phyloP scores from a whole-genome alignment of 2,113 vertebrate species.

The Neotragus moschatus region DNA sequence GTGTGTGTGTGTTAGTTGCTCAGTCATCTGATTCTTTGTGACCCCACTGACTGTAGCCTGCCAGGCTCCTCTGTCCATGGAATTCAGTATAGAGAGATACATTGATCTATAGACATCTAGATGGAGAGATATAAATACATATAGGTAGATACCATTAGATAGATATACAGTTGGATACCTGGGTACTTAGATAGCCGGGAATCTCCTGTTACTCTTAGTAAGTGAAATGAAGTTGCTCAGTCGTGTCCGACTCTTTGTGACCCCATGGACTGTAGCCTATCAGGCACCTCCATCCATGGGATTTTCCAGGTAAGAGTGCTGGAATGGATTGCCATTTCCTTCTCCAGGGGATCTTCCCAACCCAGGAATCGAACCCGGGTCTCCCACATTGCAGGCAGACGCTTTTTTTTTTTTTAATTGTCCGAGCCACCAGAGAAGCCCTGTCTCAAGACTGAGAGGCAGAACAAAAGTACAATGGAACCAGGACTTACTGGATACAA shows the following conservation, averaged over 20 bases:
- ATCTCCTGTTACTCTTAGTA: no score
- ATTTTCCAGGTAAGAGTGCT: no score
- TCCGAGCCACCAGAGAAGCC: no score
- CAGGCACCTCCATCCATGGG: no score
- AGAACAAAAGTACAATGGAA: neutral
- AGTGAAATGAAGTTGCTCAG: no score
- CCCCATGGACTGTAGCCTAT: no score
- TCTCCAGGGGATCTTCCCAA: no score
- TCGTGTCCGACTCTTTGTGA: no score
- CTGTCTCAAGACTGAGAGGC: neutral
- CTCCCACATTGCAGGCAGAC: no score
- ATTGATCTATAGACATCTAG: neutral
- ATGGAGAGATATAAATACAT: neutral
- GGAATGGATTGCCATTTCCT: no score
- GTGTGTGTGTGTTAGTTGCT: neutral
- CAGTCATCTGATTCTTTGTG: neutral
- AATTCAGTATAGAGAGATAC: neutral
- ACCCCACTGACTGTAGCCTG: neutral
- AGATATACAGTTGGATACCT: neutral
- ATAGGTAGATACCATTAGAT: neutral
- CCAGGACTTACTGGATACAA: neutral
- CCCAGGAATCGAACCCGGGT: no score
- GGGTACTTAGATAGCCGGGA: neutral
- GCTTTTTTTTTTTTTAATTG: no score
- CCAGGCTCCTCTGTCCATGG: neutral